These are phyloP conservation scores for Uropsilus gracilis DNA, from an alignment of 2,113 vertebrate species.

Conservation along the genomic window DNA sequence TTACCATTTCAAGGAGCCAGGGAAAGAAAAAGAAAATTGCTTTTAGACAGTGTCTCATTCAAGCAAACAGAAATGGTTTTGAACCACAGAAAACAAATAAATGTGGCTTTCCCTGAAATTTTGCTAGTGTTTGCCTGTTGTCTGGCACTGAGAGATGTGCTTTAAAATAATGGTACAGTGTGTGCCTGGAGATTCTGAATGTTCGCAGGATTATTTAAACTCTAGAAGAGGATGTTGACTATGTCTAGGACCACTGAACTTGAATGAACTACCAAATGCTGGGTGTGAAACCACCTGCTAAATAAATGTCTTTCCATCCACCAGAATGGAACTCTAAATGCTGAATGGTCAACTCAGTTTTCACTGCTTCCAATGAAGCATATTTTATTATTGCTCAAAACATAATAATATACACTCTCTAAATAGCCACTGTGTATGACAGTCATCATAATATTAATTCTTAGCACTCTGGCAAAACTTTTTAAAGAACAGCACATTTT, in stretches of 20 bases:
- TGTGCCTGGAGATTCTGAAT: neutral
- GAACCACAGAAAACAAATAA: conserved; percentile 79
- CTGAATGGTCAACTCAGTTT: conserved; percentile 31
- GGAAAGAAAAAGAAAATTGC: conserved; percentile 68
- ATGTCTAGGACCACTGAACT: neutral
- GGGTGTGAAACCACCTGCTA: conserved; percentile 47
- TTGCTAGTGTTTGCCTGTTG: conserved; percentile 68
- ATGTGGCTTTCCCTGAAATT: conserved; percentile 67
- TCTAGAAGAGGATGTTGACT: neutral
- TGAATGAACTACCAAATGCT: conserved; percentile 29
- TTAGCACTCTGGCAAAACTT: neutral
- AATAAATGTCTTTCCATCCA: conserved; percentile 41
- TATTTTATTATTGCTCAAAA: conserved; percentile 39
- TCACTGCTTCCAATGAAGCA: conserved; percentile 27
- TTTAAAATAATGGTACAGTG: conserved; percentile 65
- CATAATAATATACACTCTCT: neutral
- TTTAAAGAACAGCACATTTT: neutral
- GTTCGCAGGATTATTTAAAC: neutral
- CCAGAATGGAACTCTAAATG: conserved; percentile 38
- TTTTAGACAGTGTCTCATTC: conserved; percentile 76
- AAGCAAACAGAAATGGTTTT: conserved; percentile 75
- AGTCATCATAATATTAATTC: neutral
- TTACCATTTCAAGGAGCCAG: conserved; percentile 62
- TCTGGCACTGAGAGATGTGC: conserved; percentile 63
- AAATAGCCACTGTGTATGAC: neutral